These are phyloP conservation scores for Microplitis manilae DNA, from an alignment of 2,888 invertebrate species.

Conservation along the genomic window DNA sequence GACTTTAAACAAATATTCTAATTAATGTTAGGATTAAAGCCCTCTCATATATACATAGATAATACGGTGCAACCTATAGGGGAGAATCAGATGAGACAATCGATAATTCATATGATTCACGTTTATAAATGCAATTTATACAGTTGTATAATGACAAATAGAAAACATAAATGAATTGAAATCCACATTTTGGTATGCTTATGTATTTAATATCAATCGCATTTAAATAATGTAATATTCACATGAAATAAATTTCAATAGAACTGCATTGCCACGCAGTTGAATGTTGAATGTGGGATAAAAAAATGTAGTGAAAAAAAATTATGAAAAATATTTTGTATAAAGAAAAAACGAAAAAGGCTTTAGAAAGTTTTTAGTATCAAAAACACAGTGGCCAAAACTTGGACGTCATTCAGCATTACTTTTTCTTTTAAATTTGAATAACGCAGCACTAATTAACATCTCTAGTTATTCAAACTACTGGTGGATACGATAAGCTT, in stretches of 20 bases:
- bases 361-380: not conserved
- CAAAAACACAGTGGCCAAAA: not conserved
- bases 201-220: not conserved
- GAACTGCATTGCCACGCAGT: not conserved
- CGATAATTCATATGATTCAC: not conserved
- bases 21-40: constrained; percentile 26
- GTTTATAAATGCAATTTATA: not conserved
- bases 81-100: constrained; percentile 2
- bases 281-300: not conserved
- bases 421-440: constrained; percentile 18
- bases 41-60: not conserved
- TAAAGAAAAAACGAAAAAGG: not conserved
- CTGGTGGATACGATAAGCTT: constrained; percentile 6
- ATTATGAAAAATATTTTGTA: too few species aligned
- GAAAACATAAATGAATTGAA: not conserved
- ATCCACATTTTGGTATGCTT: not conserved
- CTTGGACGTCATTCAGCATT: constrained; percentile 18
- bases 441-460: constrained; percentile 26
- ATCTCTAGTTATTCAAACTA: constrained; percentile 24
- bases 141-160: not conserved
- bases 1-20: constrained; percentile 14
- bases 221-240: not conserved
- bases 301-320: too few species aligned
- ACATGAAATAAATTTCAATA: not conserved
- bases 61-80: not conserved